These are phyloP conservation scores for Drosophila birchii DNA, from an alignment of 2,888 invertebrate genomes.

Conservation along the genomic window DNA sequence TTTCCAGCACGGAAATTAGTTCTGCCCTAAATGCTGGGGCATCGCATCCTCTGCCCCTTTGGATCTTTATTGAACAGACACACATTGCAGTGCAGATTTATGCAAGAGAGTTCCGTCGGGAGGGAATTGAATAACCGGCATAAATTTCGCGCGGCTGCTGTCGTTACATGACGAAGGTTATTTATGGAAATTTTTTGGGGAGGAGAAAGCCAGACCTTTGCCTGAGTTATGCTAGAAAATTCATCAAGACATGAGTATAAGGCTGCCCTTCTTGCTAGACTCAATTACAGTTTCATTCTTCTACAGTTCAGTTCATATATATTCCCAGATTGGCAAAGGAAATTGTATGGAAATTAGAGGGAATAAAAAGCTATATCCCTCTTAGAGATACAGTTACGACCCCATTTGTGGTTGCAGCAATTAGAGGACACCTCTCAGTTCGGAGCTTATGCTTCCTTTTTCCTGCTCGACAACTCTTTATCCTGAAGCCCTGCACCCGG, in stretches of 20 bases:
- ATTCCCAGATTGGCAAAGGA: conserved; percentile 4
- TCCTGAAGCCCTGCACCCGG: not conserved
- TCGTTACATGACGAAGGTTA: conserved; percentile 27
- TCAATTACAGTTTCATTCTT: conserved; percentile 4
- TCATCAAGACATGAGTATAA: not conserved
- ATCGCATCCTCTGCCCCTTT: not conserved
- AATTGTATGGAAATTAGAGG: conserved; percentile 11
- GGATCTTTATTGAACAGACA: conserved; percentile 46
- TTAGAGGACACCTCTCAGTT: conserved; percentile 14
- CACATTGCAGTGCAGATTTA: conserved; percentile 64
- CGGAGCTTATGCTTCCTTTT: conserved; percentile 1
- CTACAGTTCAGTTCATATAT: not conserved
- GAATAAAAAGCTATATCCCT: not conserved
- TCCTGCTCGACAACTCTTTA: not conserved
- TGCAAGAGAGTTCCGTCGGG: conserved; percentile 60
- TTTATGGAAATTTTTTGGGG: conserved; percentile 47
- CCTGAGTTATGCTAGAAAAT: not conserved
- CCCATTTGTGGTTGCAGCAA: conserved; percentile 23
- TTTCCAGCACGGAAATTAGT: conserved; percentile 69
- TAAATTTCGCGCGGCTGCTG: conserved; percentile 56
- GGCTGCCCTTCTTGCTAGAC: not conserved
- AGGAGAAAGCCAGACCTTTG: not conserved
- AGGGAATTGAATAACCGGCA: conserved; percentile 47
- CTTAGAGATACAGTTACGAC: not conserved
- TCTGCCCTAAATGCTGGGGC: conserved; percentile 32